Evolutionary conservation across 2,113 vertebrate species (phyloP).

Genomic region (Eolophus roseicapilla): DNA sequence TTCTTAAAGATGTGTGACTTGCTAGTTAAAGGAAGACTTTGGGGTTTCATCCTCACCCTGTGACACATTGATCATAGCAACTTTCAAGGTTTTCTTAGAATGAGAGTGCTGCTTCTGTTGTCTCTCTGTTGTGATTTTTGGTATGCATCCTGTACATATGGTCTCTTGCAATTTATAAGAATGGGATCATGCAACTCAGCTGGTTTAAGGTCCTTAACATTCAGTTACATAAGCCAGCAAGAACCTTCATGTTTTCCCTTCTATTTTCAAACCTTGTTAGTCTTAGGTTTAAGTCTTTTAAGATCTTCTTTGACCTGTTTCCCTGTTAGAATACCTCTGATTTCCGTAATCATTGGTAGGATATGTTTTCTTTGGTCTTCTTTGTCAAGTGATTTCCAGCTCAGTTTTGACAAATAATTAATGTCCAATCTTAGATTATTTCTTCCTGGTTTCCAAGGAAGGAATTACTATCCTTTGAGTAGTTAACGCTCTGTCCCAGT

Average conservation of each 20-base stretch:
- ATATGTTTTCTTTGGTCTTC: neutral
- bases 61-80: neutral
- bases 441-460: neutral
- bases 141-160: accelerated
- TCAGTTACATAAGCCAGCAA: neutral
- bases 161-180: neutral
- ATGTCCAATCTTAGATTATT: neutral
- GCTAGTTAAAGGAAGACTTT: neutral
- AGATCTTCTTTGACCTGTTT: neutral
- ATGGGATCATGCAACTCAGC: neutral
- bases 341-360: neutral
- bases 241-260: neutral
- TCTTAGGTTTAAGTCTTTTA: neutral
- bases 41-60: neutral
- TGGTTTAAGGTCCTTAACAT: neutral
- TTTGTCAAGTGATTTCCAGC: neutral
- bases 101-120: neutral
- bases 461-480: neutral
- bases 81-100: neutral
- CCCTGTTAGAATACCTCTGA: neutral
- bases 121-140: neutral
- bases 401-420: neutral
- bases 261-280: neutral
- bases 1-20: neutral
- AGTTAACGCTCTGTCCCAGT: neutral